Evolutionary conservation across 2,797 vertebrate species (phyloP).

Genomic region (Denticeps clupeoides): DNA sequence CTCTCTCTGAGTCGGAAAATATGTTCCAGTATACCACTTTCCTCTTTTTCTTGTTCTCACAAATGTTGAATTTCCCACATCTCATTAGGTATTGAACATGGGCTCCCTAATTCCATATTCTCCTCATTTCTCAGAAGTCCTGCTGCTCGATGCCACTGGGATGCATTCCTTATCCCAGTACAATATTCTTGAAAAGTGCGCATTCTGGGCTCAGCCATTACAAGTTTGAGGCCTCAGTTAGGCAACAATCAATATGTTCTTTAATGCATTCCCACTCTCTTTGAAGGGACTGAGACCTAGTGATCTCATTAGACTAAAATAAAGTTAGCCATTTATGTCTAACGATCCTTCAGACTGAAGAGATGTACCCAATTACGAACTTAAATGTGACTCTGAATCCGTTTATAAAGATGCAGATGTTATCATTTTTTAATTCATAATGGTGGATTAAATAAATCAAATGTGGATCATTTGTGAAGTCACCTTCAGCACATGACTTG

Average conservation of each 20-base stretch:
- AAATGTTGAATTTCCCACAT: background rate
- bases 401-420: no score
- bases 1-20: no score
- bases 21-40: background rate
- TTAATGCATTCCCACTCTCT: slow-evolving; percentile 24
- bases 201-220: slow-evolving; percentile 19
- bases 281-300: slow-evolving; percentile 23
- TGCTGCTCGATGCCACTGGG: slow-evolving; percentile 14
- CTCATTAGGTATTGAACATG: background rate
- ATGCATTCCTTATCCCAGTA: slow-evolving; percentile 17
- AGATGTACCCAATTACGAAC: no score
- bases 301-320: slow-evolving; percentile 36
- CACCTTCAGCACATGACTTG: no score
- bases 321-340: slow-evolving; percentile 30
- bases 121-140: slow-evolving; percentile 13
- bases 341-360: slow-evolving; percentile 17
- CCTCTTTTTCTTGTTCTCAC: background rate
- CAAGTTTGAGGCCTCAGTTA: slow-evolving; percentile 19
- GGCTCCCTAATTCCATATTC: slow-evolving; percentile 16
- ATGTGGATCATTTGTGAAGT: no score
- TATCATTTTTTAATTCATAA: no score
- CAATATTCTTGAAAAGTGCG: slow-evolving; percentile 18
- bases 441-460: no score
- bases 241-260: slow-evolving; percentile 26
- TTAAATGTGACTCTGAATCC: no score